These are phyloP conservation scores for Nyctereutes procyonoides DNA, from an alignment of 2,113 vertebrate genomes.

Conservation along the genomic window DNA sequence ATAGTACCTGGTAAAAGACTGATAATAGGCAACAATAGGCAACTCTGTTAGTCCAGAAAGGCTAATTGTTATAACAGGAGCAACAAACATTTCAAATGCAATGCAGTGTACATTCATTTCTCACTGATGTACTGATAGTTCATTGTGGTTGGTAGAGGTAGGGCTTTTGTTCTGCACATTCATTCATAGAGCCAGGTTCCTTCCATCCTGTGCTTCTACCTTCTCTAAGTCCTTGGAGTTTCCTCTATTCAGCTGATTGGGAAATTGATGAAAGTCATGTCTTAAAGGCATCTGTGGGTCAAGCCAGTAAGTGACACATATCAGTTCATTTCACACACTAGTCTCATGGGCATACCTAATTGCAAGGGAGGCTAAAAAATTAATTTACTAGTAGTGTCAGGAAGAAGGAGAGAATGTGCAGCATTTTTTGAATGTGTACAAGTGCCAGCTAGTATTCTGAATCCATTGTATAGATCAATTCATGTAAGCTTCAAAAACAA, in stretches of 20 bases:
- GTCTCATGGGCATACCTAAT: background rate
- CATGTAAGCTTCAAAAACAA: background rate
- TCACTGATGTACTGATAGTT: background rate
- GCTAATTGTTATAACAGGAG: background rate
- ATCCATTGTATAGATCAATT: background rate
- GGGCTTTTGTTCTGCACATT: background rate
- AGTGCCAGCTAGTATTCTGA: background rate
- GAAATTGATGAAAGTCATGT: background rate
- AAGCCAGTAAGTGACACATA: background rate
- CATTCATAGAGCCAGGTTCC: background rate
- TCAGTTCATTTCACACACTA: background rate
- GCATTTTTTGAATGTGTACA: background rate
- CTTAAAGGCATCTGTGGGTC: background rate
- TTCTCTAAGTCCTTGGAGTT: background rate
- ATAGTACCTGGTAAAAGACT: background rate
- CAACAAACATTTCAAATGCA: background rate
- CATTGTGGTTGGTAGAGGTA: background rate
- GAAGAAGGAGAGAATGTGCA: background rate
- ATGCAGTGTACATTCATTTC: background rate
- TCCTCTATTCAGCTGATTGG: background rate
- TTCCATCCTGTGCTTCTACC: background rate
- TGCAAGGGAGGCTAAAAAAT: background rate
- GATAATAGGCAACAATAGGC: background rate
- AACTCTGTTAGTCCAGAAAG: background rate
- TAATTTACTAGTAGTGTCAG: background rate